Percentiles rank a stretch among this genome's conserved stretches.
Conservation (phyloP, 1,140 invertebrate species). For the Scaptomyza pallida region DNA sequence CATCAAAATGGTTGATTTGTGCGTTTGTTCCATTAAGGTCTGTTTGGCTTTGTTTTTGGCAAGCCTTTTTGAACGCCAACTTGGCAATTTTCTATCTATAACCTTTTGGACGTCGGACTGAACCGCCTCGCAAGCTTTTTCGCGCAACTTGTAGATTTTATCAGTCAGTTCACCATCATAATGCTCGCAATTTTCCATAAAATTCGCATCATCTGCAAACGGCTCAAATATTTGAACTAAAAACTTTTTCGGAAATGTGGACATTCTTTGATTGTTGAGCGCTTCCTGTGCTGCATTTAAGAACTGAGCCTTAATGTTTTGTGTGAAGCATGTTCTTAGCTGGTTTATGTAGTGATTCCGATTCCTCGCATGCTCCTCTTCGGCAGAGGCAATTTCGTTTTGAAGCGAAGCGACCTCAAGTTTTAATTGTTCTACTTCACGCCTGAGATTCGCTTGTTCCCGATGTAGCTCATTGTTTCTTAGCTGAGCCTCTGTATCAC, state of each 20-base stretch:
- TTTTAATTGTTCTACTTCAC: conserved; percentile 26
- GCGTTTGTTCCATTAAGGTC: conserved; percentile 6
- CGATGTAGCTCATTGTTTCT: conserved; percentile 6
- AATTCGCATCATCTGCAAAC: conserved; percentile 32
- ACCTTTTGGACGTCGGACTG: not conserved
- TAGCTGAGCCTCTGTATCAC: not conserved
- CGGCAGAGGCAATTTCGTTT: conserved; percentile 33
- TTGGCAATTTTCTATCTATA: conserved; percentile 28
- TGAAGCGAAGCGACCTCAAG: conserved; percentile 32
- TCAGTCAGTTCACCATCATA: conserved; percentile 39
- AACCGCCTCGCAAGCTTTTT: conserved; percentile 6
- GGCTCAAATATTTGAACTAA: conserved; percentile 38
- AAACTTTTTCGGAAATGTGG: conserved; percentile 44
- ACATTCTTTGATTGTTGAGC: conserved; percentile 28
- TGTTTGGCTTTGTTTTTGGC: conserved; percentile 45
- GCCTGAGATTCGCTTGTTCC: conserved; percentile 4
- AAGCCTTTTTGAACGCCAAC: conserved; percentile 10
- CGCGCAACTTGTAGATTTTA: conserved; percentile 25
- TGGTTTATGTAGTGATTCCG: not conserved
- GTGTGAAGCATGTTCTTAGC: conserved; percentile 3
- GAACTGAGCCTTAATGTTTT: conserved; percentile 24
- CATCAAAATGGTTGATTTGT: not conserved
- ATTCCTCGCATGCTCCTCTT: conserved; percentile 7
- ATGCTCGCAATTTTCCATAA: conserved; percentile 34
- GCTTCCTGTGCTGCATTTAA: conserved; percentile 10